Conservation (phyloP, 2,797 vertebrate genomes). For the Manis javanica region DNA sequence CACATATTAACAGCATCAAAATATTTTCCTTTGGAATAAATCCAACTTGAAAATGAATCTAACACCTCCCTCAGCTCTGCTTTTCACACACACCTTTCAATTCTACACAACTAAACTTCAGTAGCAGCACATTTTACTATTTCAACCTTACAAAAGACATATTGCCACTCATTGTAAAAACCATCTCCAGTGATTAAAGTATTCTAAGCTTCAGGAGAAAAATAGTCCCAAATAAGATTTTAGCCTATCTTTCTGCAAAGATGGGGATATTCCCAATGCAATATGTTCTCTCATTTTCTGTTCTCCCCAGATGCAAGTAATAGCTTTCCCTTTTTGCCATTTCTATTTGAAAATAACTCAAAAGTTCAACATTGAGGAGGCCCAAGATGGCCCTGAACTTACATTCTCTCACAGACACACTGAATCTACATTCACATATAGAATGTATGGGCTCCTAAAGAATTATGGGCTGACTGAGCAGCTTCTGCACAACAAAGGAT, state of each 20-base stretch:
- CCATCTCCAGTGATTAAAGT: not conserved
- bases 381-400: too few species aligned
- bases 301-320: not conserved
- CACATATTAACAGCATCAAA: slow-evolving; percentile 40
- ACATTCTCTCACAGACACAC: too few species aligned
- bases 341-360: not conserved
- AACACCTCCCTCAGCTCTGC: not conserved
- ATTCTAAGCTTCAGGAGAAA: slow-evolving; percentile 21
- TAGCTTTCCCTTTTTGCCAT: not conserved
- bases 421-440: too few species aligned
- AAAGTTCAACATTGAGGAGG: not conserved
- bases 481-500: too few species aligned
- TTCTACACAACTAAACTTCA: slow-evolving; percentile 30
- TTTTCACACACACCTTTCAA: not conserved
- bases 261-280: not conserved
- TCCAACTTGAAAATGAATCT: slow-evolving; percentile 36
- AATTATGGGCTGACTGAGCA: too few species aligned
- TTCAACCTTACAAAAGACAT: not conserved
- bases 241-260: not conserved
- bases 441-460: too few species aligned
- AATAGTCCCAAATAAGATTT: not conserved
- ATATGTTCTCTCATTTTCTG: not conserved
- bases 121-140: not conserved
- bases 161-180: not conserved
- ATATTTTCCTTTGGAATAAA: slow-evolving; percentile 49